phyloP scores from a whole-genome alignment of 2,888 invertebrate genomes.

The Hydropsyche betteni region DNA sequence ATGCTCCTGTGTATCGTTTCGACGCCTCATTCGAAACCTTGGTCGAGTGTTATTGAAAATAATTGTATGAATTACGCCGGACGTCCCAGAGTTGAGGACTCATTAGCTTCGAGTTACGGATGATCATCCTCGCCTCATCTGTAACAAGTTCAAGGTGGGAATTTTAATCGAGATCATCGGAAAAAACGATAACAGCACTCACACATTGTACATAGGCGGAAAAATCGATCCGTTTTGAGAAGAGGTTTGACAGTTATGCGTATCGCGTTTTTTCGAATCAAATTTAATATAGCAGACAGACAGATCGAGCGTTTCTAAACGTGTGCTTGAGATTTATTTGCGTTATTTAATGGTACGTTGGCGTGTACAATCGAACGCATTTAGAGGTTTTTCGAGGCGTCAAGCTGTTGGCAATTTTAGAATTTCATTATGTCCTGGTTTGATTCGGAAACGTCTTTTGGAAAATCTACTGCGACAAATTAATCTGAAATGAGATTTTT shows the following conservation, averaged over 20 bases:
- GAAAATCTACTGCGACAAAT: conserved; percentile 13
- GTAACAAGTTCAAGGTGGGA: conserved; percentile 42
- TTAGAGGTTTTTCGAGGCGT: background rate
- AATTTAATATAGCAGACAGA: background rate
- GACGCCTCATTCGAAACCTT: conserved; percentile 39
- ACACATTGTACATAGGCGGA: background rate
- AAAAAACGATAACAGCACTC: background rate
- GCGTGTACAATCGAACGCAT: background rate
- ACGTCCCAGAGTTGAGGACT: conserved; percentile 14
- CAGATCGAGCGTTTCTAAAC: conserved; percentile 11
- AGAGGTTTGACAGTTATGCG: no score
- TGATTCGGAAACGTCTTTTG: background rate
- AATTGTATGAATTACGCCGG: conserved; percentile 45
- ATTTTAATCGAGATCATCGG: conserved; percentile 15
- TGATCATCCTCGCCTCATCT: conserved; percentile 37
- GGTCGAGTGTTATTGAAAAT: conserved; percentile 45
- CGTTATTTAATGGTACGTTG: background rate
- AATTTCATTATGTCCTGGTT: background rate
- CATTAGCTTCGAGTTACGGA: conserved; percentile 35
- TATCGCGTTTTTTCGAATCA: no score
- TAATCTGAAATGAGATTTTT: conserved; percentile 1
- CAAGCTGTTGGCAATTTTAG: conserved; percentile 1
- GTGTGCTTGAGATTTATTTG: conserved; percentile 12
- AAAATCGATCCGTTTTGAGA: background rate
- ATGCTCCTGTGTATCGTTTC: background rate